Percentiles rank a stretch among this genome's conserved stretches.
phyloP scores from a whole-genome alignment of 2,113 vertebrate genomes.

The Lasiurus borealis region DNA sequence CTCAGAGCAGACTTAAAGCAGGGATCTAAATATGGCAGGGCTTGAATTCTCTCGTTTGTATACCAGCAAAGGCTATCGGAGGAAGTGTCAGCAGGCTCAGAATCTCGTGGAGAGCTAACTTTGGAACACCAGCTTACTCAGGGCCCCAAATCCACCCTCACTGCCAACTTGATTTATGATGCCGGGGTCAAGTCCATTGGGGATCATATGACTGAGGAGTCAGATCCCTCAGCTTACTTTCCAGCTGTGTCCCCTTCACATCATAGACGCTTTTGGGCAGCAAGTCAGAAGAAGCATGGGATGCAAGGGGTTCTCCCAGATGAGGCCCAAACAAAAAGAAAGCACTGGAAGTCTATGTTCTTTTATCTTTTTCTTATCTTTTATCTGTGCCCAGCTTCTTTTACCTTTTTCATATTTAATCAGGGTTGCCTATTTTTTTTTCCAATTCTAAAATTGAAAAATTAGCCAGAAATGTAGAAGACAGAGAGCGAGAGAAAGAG shows the following conservation, averaged over 20 bases:
- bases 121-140: not conserved
- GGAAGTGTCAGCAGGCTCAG: conserved; percentile 40
- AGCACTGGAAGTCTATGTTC: not conserved
- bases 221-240: not conserved
- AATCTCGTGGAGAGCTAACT: conserved; percentile 3
- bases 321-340: not conserved
- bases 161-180: conserved; percentile 46
- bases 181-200: not conserved
- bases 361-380: not conserved
- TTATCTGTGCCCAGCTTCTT: not conserved
- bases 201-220: not conserved
- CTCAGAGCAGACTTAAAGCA: not conserved
- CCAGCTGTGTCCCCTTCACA: not conserved
- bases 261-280: accelerated
- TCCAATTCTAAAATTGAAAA: not conserved
- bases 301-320: not conserved
- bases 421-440: not conserved
- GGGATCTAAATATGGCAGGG: conserved; percentile 60
- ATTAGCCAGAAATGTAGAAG: not conserved
- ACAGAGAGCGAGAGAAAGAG: too few species aligned
- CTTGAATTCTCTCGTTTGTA: not conserved
- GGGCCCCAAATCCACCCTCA: not conserved
- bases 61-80: not conserved
- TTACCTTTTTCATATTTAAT: conserved; percentile 49
- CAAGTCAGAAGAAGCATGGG: not conserved